Percentiles rank a stretch among this genome's conserved stretches.
Conservation (phyloP, 2,797 vertebrate genomes). For the Fringilla coelebs region DNA sequence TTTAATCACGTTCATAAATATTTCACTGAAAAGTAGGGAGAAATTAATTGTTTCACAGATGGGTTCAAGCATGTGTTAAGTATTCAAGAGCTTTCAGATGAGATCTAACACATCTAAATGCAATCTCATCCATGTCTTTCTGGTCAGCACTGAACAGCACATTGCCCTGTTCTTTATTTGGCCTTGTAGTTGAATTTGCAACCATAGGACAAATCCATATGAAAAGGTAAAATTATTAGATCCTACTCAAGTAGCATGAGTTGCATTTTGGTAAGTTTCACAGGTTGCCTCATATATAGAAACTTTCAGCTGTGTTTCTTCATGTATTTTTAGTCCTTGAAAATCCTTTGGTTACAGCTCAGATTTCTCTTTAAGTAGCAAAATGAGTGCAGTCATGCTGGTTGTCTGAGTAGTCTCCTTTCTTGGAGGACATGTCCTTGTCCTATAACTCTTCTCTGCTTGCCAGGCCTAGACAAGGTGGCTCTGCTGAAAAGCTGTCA, state of each 20-base stretch:
- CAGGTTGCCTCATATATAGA: not conserved
- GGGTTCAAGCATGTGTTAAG: not conserved
- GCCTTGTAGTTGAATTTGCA: not conserved
- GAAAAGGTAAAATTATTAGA: not conserved
- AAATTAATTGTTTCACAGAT: constrained; percentile 9
- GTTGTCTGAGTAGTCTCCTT: not conserved
- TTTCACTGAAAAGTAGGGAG: constrained; percentile 3
- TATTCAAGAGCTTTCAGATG: constrained; percentile 24
- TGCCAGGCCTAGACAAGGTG: constrained; percentile 2
- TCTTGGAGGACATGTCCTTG: not conserved
- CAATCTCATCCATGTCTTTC: not conserved
- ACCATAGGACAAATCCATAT: not conserved
- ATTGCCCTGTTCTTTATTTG: not conserved
- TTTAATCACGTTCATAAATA: not conserved
- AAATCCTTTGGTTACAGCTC: constrained; percentile 27
- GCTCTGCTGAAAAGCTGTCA: constrained; percentile 19
- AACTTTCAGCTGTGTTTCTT: not conserved
- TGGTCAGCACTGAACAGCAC: not conserved
- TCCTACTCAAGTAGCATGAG: not conserved
- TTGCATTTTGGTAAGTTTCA: not conserved
- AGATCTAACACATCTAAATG: not conserved
- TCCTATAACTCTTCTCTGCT: not conserved
- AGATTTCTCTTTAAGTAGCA: constrained; percentile 16
- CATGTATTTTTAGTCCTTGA: constrained; percentile 3
- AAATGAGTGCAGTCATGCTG: not conserved